These are phyloP conservation scores for Pseudolaguvia tuberculata DNA, from an alignment of 2,113 vertebrate genomes.

Conservation along the genomic window DNA sequence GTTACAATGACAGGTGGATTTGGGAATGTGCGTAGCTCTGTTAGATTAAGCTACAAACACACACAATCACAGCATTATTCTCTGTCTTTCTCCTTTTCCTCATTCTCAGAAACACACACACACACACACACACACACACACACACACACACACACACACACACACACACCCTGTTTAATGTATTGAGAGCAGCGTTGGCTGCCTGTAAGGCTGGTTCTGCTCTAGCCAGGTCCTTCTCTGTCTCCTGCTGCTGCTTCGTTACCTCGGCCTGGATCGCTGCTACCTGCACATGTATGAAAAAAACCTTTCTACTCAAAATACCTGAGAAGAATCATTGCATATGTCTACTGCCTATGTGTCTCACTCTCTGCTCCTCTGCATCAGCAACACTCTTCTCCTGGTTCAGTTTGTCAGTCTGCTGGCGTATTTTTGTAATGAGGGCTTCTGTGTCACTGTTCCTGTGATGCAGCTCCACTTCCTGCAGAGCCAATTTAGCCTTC, in stretches of 20 bases:
- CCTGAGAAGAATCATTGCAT: background rate
- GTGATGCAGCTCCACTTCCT: conserved; percentile 80
- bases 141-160: background rate
- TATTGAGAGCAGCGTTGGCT: conserved; percentile 64
- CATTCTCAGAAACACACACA: background rate
- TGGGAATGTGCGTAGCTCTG: conserved; percentile 69
- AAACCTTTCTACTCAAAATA: background rate
- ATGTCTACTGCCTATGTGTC: background rate
- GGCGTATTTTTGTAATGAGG: conserved; percentile 67
- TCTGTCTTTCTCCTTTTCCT: background rate
- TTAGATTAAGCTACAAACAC: conserved; percentile 65
- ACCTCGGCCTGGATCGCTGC: conserved; percentile 68
- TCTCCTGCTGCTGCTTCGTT: conserved; percentile 69
- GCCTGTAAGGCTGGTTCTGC: conserved; percentile 64
- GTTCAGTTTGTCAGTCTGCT: conserved; percentile 65
- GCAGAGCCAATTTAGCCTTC: conserved; percentile 78
- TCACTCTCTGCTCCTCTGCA: conserved; percentile 64
- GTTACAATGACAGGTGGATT: conserved; percentile 64
- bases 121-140: too few relatives aligned
- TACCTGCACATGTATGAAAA: conserved; percentile 49
- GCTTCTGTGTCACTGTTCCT: conserved; percentile 75
- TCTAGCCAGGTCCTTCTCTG: conserved; percentile 69
- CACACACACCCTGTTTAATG: conserved; percentile 61
- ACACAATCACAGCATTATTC: conserved; percentile 13
- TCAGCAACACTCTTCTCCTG: conserved; percentile 63